Base-by-base conservation (phyloP, 2,113 vertebrate species). In the Corythornis cristatus region DNA sequence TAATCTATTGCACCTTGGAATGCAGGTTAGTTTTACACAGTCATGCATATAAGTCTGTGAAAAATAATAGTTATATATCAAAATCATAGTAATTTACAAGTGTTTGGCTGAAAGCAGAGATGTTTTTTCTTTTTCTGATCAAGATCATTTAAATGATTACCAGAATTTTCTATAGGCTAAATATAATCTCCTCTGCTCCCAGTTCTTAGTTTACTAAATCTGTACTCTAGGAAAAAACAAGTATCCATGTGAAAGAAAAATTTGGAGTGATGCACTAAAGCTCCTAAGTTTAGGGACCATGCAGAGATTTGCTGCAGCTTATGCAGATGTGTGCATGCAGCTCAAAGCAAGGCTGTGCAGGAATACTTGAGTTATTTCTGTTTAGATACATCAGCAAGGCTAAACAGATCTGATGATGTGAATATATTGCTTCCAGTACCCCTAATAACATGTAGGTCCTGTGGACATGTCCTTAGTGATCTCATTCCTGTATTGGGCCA, bases 11-110 rank as follows among this genome's bases (percentile, higher is more conserved):
- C 75, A 93, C 40, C 26, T 66, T 70, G 68, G 33, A 60, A 60
- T 43, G 46, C n/a, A 86, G 89, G 73, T 86, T 89, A 86, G 45
- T 57, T 92, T 88, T 71, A 93, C 37, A 71, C 19, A 43, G 78
- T 46, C 43, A 43, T 26, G 14, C 78, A 43, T 35, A 81, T 94
- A 90, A 88, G 23, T 22, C 48, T 50, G 45, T 71, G 37, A 70
- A 72, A 61, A 76, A 70, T 8, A 92, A 74, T 29, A 70, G 7
- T 33, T 92, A 20, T 67, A 93, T 86, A 83, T 60, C 42, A 81
- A 73, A 93, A 35, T 7, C 14, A 35, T 42, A 53, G 65, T 66
- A 50, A 86, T 76, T 80, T 75, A 58, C 75, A 90, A 68, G 23
- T 29, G n/a, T 58, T 93, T 62, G 51, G 29, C 31, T 74, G 51